Evolutionary conservation across 2,797 vertebrate species (phyloP), one percentile per base, ranked within the genome.

Genomic region (Hypotaenidia okinawae): DNA sequence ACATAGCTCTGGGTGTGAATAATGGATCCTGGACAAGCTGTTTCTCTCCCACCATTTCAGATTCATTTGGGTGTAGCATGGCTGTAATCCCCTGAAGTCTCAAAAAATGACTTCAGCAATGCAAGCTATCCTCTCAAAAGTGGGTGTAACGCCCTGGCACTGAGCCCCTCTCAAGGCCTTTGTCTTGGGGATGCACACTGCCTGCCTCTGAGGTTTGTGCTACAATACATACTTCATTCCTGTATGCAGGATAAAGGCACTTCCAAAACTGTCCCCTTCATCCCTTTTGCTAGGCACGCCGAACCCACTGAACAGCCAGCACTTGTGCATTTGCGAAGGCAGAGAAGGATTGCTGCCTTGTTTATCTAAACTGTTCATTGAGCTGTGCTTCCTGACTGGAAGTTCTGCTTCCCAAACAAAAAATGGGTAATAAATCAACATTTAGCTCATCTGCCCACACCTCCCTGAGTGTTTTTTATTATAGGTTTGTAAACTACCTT

Each of bases 361-460:
- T 93, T 95, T 91, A 90, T 54, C 33, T 19, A 73, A 81, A 88
- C 52, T 35, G 19, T 52, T 82, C 32, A 32, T 82, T 25, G 49
- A 27, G 37, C 67, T 76, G 57, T 13, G 94, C 79, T 76, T 84
- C 68, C 80, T 75, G 47, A 78, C 57, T 2, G 0, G 32, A 62
- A 87, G 39, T 47, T 68, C 43, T 79, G 62, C 62, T 93, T 93
- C 74, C 62, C 74, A 82, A 76, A 82, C 59, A 95, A 90, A 95
- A 94, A 76, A 27, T 11, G 15, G 63, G 73, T 87, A 89, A 94
- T 54, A 92, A 82, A 93, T 70, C 80, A 84, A 76, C 70, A 77
- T 45, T 96, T 76, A 82, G 79, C 55, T 94, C 87, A 91, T 82
- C 93, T 74, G 88, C 64, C 77, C 70, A 64, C 57, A 84, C 13